Evolutionary conservation across 2,797 vertebrate species (phyloP).

Genomic region (Neoniphon sammara): DNA sequence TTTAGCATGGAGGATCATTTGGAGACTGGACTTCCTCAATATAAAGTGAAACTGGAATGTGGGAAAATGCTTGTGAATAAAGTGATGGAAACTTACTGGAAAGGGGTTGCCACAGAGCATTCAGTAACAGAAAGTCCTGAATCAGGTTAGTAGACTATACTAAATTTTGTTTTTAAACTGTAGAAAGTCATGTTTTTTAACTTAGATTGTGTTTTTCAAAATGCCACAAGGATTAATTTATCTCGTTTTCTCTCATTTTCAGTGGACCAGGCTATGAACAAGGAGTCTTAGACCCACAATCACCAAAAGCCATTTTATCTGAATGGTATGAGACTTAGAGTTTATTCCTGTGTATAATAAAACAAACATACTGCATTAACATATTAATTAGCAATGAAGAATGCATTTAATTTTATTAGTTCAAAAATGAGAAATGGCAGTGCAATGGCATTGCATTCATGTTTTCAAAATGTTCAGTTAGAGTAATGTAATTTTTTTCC

Average conservation of each 20-base stretch:
- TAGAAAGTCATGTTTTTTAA: neutral
- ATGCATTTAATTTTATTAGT: neutral
- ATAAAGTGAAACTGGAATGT: slow-evolving; percentile 81
- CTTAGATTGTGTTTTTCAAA: neutral
- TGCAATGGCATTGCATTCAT: neutral
- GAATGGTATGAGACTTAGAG: slow-evolving; percentile 4
- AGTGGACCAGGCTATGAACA: neutral
- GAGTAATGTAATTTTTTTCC: too few relatives aligned
- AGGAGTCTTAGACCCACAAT: neutral
- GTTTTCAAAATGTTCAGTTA: neutral
- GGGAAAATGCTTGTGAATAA: slow-evolving; percentile 79
- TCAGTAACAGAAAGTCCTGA: neutral
- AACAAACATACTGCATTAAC: neutral
- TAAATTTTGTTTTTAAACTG: neutral
- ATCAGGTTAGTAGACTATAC: slow-evolving; percentile 45
- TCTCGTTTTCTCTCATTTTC: neutral
- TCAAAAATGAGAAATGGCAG: too few relatives aligned
- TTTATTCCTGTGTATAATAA: neutral
- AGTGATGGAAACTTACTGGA: slow-evolving; percentile 83
- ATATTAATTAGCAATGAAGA: neutral
- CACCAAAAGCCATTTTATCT: neutral
- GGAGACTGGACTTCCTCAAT: slow-evolving; percentile 72
- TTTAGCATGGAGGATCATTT: slow-evolving; percentile 56
- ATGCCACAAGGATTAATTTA: neutral
- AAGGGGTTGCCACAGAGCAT: neutral